Evolutionary conservation across 2,797 vertebrate genomes (phyloP).

Genomic region (Ambastaia sidthimunki): DNA sequence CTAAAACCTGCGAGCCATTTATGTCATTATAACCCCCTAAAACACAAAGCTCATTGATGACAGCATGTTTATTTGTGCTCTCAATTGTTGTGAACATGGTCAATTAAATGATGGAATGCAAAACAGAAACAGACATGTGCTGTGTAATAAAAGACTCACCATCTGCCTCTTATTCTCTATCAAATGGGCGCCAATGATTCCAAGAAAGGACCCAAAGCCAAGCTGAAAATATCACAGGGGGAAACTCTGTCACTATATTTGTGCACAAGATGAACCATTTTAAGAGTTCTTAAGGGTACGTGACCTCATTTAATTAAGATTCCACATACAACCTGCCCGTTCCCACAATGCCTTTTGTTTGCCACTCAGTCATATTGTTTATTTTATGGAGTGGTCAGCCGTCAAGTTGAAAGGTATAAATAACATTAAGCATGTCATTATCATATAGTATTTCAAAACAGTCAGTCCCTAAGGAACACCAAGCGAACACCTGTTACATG

Average conservation of each 20-base stretch:
- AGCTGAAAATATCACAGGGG: constrained; percentile 80
- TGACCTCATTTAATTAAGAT: background rate
- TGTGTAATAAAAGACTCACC: constrained; percentile 79
- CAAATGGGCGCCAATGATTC: constrained; percentile 97
- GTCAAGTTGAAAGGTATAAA: constrained; percentile 17
- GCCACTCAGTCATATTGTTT: background rate
- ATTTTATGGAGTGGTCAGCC: background rate
- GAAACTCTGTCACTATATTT: constrained; percentile 40
- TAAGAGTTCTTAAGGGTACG: background rate
- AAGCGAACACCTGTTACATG: constrained; percentile 36
- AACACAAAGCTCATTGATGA: background rate
- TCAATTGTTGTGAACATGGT: background rate
- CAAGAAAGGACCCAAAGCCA: constrained; percentile 97
- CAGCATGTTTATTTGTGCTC: background rate
- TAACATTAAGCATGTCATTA: background rate
- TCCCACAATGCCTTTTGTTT: constrained; percentile 16
- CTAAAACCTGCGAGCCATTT: constrained; percentile 43
- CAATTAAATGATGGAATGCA: constrained; percentile 37
- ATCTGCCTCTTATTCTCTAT: constrained; percentile 99
- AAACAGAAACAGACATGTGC: constrained; percentile 52
- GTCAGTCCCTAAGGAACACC: background rate
- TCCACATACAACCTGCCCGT: background rate
- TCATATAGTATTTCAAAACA: constrained; percentile 36
- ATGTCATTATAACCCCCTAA: constrained; percentile 22
- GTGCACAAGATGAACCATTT: constrained; percentile 9